Base-by-base conservation (phyloP, 1,140 invertebrate species). In the Alviniconcha marisindica region DNA sequence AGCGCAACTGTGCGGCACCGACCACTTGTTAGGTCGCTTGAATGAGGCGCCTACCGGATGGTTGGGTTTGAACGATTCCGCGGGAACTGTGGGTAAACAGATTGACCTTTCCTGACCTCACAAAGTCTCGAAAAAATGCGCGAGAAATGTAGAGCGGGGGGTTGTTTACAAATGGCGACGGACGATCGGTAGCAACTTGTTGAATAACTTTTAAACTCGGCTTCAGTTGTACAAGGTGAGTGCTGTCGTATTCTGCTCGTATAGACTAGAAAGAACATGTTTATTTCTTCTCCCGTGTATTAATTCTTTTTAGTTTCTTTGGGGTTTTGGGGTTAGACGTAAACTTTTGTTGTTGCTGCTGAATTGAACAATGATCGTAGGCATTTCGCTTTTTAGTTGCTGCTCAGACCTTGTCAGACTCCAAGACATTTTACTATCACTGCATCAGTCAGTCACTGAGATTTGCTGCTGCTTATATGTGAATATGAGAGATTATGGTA, bases 151-250 rank as follows among this genome's bases (percentile, higher is more conserved):
- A 18, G 24, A 28, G 54, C n/a, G 42, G 40, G 1, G 38, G 38
- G 14, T 82, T 82, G 81, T 82, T 82, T 82, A 82, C 81, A 77
- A 76, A 82, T 82, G 81, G 81, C 81, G 81, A 31, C 36, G 2
- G 42, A 31, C 12, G 78, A 80, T 80, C 40, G 24, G 71, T 82
- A 82, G 81, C 81, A 82, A 82, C 81, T 76, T 54, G 81, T 63
- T 76, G 44, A 44, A 69, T 14, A 82, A 77, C 36, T 77, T 82
- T 40, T 44, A 10, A 24, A n/a, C 24, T 69, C 24, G 24, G 38
- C 44, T 18, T 42, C 15, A 18, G 40, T 76, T 76, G 4, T 42
- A 14, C 40, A 44, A 76, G 42, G 42, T 76, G 40, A 48, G 44
- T 18, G 18, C 18, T 10, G 18, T 48, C 5, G 5, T 5, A 5